Evolutionary conservation across 2,888 invertebrate genomes (phyloP), one percentile per base, ranked within the genome.

Genomic region (Pristionchus japonicus): DNA sequence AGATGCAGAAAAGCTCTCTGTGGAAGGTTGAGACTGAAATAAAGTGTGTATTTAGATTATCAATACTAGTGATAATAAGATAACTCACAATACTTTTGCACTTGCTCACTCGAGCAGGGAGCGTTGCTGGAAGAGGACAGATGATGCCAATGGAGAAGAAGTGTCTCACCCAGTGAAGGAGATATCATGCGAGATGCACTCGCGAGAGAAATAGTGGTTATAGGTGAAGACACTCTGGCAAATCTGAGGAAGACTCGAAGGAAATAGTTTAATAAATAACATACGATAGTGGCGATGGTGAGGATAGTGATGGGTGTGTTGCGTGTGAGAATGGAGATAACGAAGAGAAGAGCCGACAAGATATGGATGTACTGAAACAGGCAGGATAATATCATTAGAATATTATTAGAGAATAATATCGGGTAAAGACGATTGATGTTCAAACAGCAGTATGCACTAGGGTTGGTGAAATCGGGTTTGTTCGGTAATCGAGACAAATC

Each of bases 171-270:
- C 77, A 7, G 77, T 77, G 43, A 77, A 77, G 27, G 77, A 77
- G 43, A 47, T 27, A 15, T 70, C 70, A 11, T 15, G 23, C 13
- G n/a, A 4, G 43, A 47, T 27, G 77, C 77, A 77, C 27, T 47
- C 77, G 40, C 77, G 40, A 40, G 11, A 1, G 7, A 27, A n/a
- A 27, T 77, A 77, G 77, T 77, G 77, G n/a, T 77, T 77, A 47
- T n/a, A 77, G 43, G 77, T 47, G 77, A 77, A 77, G 43, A 77
- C 43, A 27, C 43, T 77, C 77, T 77, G 77, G 77, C 77, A 77
- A 27, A 77, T 47, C 77, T 77, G 43, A 11, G 47, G 27, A 47
- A 1, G 77, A 64, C 4, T 31, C 3, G 17, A 34, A 15, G 15
- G 34, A 9, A 20, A 47, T 23, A 47, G 15, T 43, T 47, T 47